Percentiles rank a stretch among this genome's conserved stretches.
These are phyloP conservation scores for Tholera decimalis DNA, from an alignment of 2,888 invertebrate species.

Conservation along the genomic window DNA sequence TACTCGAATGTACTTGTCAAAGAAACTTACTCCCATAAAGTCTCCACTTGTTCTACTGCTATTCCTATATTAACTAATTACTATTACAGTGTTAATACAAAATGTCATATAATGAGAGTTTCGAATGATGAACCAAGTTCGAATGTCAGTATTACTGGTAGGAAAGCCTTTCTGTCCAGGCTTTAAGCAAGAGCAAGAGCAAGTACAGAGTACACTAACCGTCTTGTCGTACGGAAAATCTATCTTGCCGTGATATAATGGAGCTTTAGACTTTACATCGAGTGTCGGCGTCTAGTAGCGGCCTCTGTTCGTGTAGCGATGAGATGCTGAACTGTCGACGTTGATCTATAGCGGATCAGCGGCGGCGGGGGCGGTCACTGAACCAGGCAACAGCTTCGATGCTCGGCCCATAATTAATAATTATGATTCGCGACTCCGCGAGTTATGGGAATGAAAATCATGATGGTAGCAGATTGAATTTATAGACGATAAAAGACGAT, in stretches of 20 bases:
- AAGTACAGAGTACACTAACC: too few species aligned
- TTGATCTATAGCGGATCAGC: conserved; percentile 72
- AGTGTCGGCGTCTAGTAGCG: conserved; percentile 66
- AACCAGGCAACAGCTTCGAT: conserved; percentile 61
- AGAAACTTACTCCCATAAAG: too few species aligned
- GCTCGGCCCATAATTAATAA: conserved; percentile 60
- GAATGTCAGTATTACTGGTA: too few species aligned
- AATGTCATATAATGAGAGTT: too few species aligned
- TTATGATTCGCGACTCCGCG: conserved; percentile 63
- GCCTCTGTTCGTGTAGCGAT: conserved; percentile 63
- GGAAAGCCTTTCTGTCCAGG: too few species aligned
- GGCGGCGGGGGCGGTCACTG: conserved; percentile 56
- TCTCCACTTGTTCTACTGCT: too few species aligned
- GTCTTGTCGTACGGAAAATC: not conserved
- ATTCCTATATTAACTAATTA: too few species aligned
- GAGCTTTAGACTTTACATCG: conserved; percentile 48
- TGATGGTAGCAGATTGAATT: conserved; percentile 58
- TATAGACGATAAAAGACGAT: conserved; percentile 49
- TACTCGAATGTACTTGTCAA: too few species aligned
- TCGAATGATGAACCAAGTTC: too few species aligned
- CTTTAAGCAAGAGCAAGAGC: too few species aligned
- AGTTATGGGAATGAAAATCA: conserved; percentile 62
- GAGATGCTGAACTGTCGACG: conserved; percentile 69
- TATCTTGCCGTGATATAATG: conserved; percentile 43
- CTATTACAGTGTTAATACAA: too few species aligned